These are phyloP conservation scores for Catharus fuscescens DNA, from an alignment of 2,113 vertebrate species.

Conservation along the genomic window DNA sequence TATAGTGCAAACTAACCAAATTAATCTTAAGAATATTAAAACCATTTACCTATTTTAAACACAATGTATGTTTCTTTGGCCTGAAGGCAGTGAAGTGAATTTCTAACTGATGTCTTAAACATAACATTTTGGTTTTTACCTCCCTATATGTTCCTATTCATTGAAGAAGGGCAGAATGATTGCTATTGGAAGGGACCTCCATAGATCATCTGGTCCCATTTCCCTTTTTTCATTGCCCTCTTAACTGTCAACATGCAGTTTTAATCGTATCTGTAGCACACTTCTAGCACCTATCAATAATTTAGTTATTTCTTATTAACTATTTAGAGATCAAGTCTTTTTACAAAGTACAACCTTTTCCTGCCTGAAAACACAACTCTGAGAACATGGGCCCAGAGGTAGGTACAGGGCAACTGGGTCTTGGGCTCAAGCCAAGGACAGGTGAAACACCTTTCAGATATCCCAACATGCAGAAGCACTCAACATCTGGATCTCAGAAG, in stretches of 20 bases:
- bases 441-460: background rate
- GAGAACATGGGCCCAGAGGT: background rate
- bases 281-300: background rate
- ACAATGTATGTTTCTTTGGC: background rate
- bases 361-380: background rate
- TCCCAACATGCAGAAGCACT: accelerated
- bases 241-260: background rate
- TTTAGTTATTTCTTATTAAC: background rate
- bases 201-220: background rate
- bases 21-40: background rate
- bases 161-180: background rate
- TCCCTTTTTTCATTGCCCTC: background rate
- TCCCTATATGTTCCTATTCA: background rate
- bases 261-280: background rate
- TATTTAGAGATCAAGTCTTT: background rate
- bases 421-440: background rate
- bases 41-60: background rate
- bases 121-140: background rate
- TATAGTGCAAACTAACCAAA: background rate
- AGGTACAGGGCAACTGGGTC: background rate
- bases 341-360: background rate
- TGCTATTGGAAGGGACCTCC: background rate
- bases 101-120: background rate
- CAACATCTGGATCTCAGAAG: background rate
- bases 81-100: background rate